A percentile compares a stretch with the other conserved stretches of the same genome.
Conservation (phyloP, 2,888 invertebrate species). For the Pachycephus smyrnensis region DNA sequence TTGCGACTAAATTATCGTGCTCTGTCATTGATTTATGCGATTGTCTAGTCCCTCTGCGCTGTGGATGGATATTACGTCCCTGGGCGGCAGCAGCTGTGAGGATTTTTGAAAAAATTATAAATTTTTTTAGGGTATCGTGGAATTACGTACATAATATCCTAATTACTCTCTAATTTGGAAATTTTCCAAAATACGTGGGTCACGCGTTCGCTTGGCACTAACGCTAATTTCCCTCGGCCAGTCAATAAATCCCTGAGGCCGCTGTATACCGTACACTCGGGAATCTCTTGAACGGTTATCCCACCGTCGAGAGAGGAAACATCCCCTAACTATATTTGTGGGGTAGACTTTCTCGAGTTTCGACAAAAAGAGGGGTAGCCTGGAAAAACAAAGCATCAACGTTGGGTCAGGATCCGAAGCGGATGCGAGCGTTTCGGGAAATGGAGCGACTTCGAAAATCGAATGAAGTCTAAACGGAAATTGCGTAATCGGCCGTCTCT, state of each 20-base stretch:
- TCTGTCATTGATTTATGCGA: conserved; percentile 23
- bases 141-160: background rate
- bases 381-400: background rate
- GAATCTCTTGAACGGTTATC: background rate
- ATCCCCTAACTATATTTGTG: background rate
- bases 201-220: background rate
- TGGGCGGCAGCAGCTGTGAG: background rate
- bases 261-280: background rate
- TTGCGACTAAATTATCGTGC: conserved; percentile 32
- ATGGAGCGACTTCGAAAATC: conserved; percentile 50
- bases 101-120: background rate
- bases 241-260: background rate
- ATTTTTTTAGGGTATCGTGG: background rate
- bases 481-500: conserved; percentile 47
- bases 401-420: background rate
- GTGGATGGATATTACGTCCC: background rate
- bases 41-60: conserved; percentile 5
- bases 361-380: background rate
- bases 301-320: background rate
- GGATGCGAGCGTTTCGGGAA: conserved; percentile 27
- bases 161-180: background rate
- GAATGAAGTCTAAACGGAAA: conserved; percentile 56
- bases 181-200: background rate
- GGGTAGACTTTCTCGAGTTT: background rate
- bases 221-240: background rate